phyloP scores from a whole-genome alignment of 1,140 invertebrate genomes.

The Marisa cornuarietis region DNA sequence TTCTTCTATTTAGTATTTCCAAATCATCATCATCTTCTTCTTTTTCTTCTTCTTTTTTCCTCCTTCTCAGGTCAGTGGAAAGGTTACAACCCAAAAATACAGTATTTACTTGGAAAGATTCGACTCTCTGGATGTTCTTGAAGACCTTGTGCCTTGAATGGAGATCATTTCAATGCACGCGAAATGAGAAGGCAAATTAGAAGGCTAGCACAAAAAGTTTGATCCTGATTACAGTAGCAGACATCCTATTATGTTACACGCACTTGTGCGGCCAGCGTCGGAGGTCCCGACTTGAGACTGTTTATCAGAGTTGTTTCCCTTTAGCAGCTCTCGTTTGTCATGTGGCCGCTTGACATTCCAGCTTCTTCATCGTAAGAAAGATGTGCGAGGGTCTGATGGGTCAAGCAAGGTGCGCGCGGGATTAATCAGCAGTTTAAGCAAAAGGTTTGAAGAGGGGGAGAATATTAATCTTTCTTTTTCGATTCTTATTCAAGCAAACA shows the following conservation, averaged over 20 bases:
- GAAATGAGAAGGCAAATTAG: conserved; percentile 1
- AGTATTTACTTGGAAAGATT: not conserved
- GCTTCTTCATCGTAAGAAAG: not conserved
- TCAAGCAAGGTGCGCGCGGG: not conserved
- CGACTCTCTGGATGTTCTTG: not conserved
- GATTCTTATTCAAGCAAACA: not conserved
- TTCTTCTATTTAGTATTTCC: no score
- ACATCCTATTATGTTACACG: not conserved
- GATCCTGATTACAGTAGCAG: not conserved
- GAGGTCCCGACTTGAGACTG: conserved; percentile 2
- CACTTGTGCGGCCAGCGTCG: not conserved
- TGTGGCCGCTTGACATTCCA: not conserved
- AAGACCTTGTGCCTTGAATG: not conserved
- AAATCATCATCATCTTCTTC: not conserved
- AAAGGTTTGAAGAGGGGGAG: not conserved
- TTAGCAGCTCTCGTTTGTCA: conserved; percentile 7
- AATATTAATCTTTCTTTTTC: conserved; percentile 5
- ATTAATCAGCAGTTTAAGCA: conserved; percentile 7
- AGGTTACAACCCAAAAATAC: not conserved
- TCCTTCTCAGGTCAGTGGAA: not conserved
- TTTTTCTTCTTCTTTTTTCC: not conserved
- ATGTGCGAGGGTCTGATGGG: not conserved
- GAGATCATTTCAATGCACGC: not conserved
- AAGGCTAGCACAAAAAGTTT: not conserved
- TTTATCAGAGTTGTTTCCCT: conserved; percentile 11